Evolutionary conservation across 2,888 invertebrate genomes (phyloP).

Genomic region (Nineta flava): DNA sequence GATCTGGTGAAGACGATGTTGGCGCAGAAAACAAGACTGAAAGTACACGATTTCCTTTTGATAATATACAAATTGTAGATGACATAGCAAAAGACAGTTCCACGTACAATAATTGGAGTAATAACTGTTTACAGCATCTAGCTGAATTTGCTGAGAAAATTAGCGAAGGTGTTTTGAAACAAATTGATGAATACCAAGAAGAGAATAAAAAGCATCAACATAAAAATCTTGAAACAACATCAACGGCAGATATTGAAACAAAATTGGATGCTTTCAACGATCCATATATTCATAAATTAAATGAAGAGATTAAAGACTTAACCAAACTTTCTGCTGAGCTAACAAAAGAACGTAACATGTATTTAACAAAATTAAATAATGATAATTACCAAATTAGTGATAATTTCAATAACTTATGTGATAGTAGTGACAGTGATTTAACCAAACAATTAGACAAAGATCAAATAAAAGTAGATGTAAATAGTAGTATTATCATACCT

Average conservation of each 20-base stretch:
- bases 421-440: slow-evolving; percentile 22
- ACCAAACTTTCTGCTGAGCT: slow-evolving; percentile 40
- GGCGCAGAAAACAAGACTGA: slow-evolving; percentile 12
- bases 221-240: slow-evolving; percentile 21
- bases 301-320: slow-evolving; percentile 38
- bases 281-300: slow-evolving; percentile 40
- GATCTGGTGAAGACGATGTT: slow-evolving; percentile 6
- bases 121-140: slow-evolving; percentile 51
- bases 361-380: slow-evolving; percentile 35
- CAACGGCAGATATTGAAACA: slow-evolving; percentile 26
- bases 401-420: slow-evolving; percentile 8
- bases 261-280: slow-evolving; percentile 41
- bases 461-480: slow-evolving; percentile 26
- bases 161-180: slow-evolving; percentile 64
- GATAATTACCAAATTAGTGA: slow-evolving; percentile 14
- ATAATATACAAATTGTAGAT: neutral
- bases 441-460: slow-evolving; percentile 20
- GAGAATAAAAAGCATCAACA: slow-evolving; percentile 27
- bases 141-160: slow-evolving; percentile 68
- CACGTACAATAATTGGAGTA: slow-evolving; percentile 32
- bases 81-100: neutral
- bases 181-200: slow-evolving; percentile 47
- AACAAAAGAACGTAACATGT: slow-evolving; percentile 37
- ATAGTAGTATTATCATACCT: slow-evolving; percentile 2
- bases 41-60: slow-evolving; percentile 6